A percentile compares a stretch with the other conserved stretches of the same genome.
These are phyloP conservation scores for Seira ritae DNA, from an alignment of 2,888 invertebrate genomes.

Conservation along the genomic window DNA sequence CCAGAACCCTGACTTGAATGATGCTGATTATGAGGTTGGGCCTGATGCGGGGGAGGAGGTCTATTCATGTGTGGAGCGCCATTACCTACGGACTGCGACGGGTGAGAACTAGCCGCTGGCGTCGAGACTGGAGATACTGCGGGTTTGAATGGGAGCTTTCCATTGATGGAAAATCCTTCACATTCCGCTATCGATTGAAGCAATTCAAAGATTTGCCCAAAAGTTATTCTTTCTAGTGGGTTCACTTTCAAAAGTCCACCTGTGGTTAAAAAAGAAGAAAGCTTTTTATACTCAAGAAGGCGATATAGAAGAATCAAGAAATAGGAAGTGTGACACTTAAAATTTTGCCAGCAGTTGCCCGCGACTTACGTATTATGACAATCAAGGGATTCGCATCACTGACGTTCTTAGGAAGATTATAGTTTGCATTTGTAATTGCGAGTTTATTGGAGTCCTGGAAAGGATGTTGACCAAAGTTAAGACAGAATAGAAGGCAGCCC, in stretches of 20 bases:
- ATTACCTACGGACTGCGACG: constrained; percentile 25
- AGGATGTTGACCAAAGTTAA: constrained; percentile 96
- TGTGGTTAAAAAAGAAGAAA: constrained; percentile 75
- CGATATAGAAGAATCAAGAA: too few species aligned
- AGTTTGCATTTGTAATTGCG: constrained; percentile 97
- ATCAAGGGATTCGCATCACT: constrained; percentile 89
- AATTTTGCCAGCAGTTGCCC: not conserved
- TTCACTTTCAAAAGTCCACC: constrained; percentile 88
- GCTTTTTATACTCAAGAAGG: not conserved
- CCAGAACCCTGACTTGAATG: constrained; percentile 24
- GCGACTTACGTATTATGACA: constrained; percentile 88
- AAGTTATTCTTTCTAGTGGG: constrained; percentile 87
- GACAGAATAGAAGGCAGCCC: constrained; percentile 94
- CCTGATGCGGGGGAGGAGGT: constrained; percentile 26
- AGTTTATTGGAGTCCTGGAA: constrained; percentile 96
- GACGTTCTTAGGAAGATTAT: constrained; percentile 87
- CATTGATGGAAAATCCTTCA: constrained; percentile 87
- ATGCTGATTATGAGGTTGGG: constrained; percentile 12
- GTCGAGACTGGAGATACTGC: constrained; percentile 45
- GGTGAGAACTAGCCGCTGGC: not conserved
- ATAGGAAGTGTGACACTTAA: too few species aligned
- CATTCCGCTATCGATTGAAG: constrained; percentile 93
- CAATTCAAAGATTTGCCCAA: constrained; percentile 88
- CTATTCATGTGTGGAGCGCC: constrained; percentile 15
- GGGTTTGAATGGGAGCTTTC: constrained; percentile 79